These are phyloP conservation scores for Alca torda DNA, from an alignment of 2,797 vertebrate genomes.

Conservation along the genomic window DNA sequence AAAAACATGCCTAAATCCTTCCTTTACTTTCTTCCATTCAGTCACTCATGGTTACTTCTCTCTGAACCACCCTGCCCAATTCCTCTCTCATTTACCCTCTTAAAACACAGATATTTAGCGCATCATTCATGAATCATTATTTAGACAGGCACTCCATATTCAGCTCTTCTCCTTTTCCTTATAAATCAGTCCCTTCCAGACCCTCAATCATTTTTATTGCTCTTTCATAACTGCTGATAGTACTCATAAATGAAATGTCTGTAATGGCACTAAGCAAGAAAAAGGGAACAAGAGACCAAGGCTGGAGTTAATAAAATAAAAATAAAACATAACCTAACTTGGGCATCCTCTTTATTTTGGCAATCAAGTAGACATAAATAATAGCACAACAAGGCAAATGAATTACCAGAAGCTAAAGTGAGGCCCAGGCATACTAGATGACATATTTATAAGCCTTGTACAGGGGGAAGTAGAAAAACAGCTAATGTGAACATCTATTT, in stretches of 20 bases:
- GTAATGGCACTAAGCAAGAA: conserved; percentile 17
- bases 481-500: neutral
- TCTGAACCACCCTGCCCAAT: neutral
- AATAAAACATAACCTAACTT: conserved; percentile 19
- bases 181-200: conserved; percentile 45
- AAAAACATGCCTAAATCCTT: neutral
- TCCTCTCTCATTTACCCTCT: neutral
- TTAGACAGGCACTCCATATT: conserved; percentile 38
- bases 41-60: neutral
- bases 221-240: conserved; percentile 46
- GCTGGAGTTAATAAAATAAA: conserved; percentile 37
- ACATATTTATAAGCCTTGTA: neutral
- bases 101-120: conserved; percentile 20
- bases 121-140: neutral
- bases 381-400: neutral
- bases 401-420: neutral
- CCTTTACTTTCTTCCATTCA: neutral
- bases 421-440: neutral
- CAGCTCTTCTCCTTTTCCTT: conserved; percentile 25
- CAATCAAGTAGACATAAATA: conserved; percentile 24
- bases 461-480: neutral
- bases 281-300: conserved; percentile 14
- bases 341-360: conserved; percentile 12
- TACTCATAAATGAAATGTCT: conserved; percentile 43
- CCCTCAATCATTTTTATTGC: conserved; percentile 55